Evolutionary conservation across 2,797 vertebrate genomes (phyloP).

Genomic region (Enteromius trimaculatus): DNA sequence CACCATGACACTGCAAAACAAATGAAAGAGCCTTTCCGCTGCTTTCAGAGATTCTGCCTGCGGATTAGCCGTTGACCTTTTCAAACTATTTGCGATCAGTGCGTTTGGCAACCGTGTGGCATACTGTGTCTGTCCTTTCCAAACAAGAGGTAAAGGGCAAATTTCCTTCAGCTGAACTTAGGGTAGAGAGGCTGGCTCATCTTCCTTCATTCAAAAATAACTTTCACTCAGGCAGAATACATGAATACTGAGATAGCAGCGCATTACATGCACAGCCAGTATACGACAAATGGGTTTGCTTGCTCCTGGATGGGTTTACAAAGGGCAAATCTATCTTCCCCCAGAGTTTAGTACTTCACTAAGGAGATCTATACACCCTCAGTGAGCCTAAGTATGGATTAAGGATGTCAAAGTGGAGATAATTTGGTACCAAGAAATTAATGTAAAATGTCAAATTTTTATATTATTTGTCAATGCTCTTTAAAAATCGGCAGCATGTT

Average conservation of each 20-base stretch:
- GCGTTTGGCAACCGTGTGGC: conserved; percentile 47
- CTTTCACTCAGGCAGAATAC: conserved; percentile 36
- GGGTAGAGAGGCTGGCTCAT: not conserved
- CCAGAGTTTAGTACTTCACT: conserved; percentile 28
- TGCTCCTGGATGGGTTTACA: conserved; percentile 28
- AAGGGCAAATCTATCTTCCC: conserved; percentile 30
- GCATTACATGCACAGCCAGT: conserved; percentile 34
- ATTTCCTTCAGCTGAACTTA: conserved; percentile 54
- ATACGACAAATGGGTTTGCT: conserved; percentile 16
- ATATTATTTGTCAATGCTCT: too few species aligned
- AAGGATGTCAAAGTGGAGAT: not conserved
- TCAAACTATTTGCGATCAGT: conserved; percentile 58
- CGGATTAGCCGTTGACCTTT: conserved; percentile 63
- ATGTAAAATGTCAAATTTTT: too few species aligned
- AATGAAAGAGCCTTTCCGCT: conserved; percentile 36
- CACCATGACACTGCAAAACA: conserved; percentile 35
- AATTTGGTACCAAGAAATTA: not conserved
- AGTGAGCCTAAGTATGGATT: conserved; percentile 1
- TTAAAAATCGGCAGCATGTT: too few species aligned
- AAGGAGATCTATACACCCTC: conserved; percentile 30
- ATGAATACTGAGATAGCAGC: conserved; percentile 38
- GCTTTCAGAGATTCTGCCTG: conserved; percentile 45
- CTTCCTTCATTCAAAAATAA: conserved; percentile 50
- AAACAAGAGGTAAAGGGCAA: conserved; percentile 65
- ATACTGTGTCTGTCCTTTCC: conserved; percentile 57